A percentile compares a stretch with the other conserved stretches of the same genome.
phyloP scores from a whole-genome alignment of 2,113 vertebrate species.

The Syngnathoides biaculeatus region DNA sequence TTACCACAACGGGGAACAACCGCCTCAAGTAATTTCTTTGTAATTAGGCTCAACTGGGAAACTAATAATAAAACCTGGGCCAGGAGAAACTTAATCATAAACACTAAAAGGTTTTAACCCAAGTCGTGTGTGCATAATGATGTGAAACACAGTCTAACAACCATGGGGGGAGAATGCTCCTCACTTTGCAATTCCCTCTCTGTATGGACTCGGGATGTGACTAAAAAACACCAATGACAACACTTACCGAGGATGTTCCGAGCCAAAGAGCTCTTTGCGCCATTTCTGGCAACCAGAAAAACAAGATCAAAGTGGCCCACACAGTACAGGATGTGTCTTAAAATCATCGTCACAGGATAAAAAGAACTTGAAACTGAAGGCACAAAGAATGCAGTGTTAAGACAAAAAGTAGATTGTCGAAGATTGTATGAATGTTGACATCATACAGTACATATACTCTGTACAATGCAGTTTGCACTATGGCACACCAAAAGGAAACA shows the following conservation, averaged over 20 bases:
- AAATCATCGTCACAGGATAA: slow-evolving; percentile 75
- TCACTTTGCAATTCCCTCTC: background rate
- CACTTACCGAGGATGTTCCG: background rate
- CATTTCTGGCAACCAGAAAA: background rate
- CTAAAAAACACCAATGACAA: background rate
- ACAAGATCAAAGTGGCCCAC: background rate
- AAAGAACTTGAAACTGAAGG: slow-evolving; percentile 82
- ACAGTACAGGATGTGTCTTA: background rate
- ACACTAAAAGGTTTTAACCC: too few species aligned
- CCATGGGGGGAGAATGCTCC: background rate
- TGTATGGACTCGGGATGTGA: background rate
- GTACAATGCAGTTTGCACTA: slow-evolving; percentile 88
- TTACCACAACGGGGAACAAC: too few species aligned
- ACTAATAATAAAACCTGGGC: too few species aligned
- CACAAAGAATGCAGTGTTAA: slow-evolving; percentile 71
- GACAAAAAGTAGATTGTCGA: slow-evolving; percentile 49
- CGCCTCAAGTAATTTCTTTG: too few species aligned
- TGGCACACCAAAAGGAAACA: slow-evolving; percentile 83
- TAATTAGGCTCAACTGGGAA: too few species aligned
- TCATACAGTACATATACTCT: slow-evolving; percentile 65
- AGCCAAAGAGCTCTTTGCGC: background rate
- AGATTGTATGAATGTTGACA: slow-evolving; percentile 62
- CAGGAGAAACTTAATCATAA: too few species aligned
- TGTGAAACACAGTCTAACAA: background rate
- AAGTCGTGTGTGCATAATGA: background rate